Evolutionary conservation across 1,140 invertebrate species (phyloP).

Genomic region (Anoplolepis gracilipes): DNA sequence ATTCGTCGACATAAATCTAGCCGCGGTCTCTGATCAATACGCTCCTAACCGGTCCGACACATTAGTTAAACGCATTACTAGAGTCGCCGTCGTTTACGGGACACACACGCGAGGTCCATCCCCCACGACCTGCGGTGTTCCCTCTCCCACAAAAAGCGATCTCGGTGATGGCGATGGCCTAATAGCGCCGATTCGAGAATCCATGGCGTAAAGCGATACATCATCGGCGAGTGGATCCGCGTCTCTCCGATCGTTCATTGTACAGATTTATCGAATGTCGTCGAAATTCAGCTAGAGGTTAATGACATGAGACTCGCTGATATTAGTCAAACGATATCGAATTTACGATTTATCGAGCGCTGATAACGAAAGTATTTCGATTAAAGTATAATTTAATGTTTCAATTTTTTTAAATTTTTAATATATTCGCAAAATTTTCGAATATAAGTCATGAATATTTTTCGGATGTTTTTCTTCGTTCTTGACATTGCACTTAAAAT

Average conservation of each 20-base stretch:
- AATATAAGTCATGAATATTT: neutral
- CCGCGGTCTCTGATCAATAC: slow-evolving; percentile 62
- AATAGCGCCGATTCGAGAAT: slow-evolving; percentile 68
- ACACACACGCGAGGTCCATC: slow-evolving; percentile 37
- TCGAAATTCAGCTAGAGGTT: slow-evolving; percentile 15
- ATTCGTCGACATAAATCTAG: slow-evolving; percentile 78
- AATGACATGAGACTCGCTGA: slow-evolving; percentile 58
- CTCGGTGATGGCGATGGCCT: slow-evolving; percentile 62
- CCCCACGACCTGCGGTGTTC: neutral
- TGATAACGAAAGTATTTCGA: too few relatives aligned
- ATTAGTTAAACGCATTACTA: slow-evolving; percentile 68
- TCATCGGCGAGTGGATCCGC: slow-evolving; percentile 49
- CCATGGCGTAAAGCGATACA: slow-evolving; percentile 53
- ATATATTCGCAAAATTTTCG: neutral
- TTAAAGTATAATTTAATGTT: too few relatives aligned
- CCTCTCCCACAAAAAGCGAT: slow-evolving; percentile 63
- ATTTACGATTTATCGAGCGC: neutral
- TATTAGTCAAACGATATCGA: slow-evolving; percentile 12
- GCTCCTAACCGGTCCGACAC: slow-evolving; percentile 62
- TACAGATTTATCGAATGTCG: slow-evolving; percentile 54
- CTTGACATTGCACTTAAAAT: neutral
- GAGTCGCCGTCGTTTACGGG: slow-evolving; percentile 64
- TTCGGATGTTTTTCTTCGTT: neutral
- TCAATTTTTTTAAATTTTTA: too few relatives aligned
- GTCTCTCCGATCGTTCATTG: slow-evolving; percentile 39